Evolutionary conservation across 1,140 invertebrate genomes (phyloP).

Genomic region (Mesaphorura yosii): DNA sequence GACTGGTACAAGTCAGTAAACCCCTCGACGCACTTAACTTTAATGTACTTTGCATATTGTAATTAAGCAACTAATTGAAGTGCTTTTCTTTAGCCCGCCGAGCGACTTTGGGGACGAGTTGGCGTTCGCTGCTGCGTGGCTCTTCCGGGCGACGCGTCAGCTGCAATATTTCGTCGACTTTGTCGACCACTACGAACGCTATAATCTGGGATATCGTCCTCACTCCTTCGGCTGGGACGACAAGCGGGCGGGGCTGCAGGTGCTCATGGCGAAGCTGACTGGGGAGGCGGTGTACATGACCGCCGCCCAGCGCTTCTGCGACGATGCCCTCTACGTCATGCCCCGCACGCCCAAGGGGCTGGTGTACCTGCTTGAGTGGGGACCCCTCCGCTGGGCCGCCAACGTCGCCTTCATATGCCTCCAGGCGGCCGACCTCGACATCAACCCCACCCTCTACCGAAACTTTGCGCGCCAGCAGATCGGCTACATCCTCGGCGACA

Average conservation of each 20-base stretch:
- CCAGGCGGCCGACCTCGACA: slow-evolving; percentile 39
- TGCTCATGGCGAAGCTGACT: slow-evolving; percentile 25
- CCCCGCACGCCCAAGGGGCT: slow-evolving; percentile 45
- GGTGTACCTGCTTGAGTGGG: slow-evolving; percentile 45
- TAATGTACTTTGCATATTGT: neutral
- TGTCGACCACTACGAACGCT: slow-evolving; percentile 41
- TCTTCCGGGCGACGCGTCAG: slow-evolving; percentile 47
- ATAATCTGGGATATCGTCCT: slow-evolving; percentile 39
- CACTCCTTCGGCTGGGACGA: slow-evolving; percentile 49
- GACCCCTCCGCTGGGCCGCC: slow-evolving; percentile 46
- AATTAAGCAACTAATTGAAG: neutral
- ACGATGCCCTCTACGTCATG: slow-evolving; percentile 32
- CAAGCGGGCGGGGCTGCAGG: slow-evolving; percentile 46
- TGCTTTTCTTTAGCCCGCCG: no score
- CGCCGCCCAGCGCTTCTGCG: slow-evolving; percentile 31
- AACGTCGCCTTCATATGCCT: slow-evolving; percentile 48
- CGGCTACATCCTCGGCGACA: slow-evolving; percentile 36
- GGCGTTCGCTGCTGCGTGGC: slow-evolving; percentile 49
- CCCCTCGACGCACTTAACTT: neutral
- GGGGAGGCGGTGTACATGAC: slow-evolving; percentile 24
- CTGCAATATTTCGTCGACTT: slow-evolving; percentile 44
- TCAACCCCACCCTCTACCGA: slow-evolving; percentile 21
- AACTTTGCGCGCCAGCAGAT: slow-evolving; percentile 37
- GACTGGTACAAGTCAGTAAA: slow-evolving; percentile 35
- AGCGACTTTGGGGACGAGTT: slow-evolving; percentile 49